Evolutionary conservation across 2,113 vertebrate genomes (phyloP).

Genomic region (Puffinus mauretanicus): DNA sequence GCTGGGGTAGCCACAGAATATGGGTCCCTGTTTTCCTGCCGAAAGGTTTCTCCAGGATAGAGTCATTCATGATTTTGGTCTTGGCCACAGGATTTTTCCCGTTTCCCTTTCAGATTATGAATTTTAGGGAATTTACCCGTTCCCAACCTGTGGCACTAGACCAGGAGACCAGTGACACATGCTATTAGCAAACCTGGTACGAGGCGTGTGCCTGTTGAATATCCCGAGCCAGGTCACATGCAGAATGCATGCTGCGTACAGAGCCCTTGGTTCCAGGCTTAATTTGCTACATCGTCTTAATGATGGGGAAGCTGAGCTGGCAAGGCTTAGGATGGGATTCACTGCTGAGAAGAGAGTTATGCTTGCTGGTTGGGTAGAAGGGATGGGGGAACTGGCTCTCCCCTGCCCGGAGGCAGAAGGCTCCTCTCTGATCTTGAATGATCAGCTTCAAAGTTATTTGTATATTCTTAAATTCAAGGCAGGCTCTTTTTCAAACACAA

Average conservation of each 20-base stretch:
- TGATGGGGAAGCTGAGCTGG: not conserved
- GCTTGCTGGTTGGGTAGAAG: not conserved
- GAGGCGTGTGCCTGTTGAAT: not conserved
- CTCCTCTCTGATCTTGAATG: not conserved
- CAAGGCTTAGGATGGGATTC: not conserved
- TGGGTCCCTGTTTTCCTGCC: not conserved
- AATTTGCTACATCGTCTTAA: not conserved
- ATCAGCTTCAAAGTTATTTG: not conserved
- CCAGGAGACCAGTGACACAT: not conserved
- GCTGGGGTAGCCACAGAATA: not conserved
- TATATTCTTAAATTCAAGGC: not conserved
- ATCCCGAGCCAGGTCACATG: accelerated
- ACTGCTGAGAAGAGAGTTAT: not conserved
- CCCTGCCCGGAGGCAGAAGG: not conserved
- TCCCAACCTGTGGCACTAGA: not conserved
- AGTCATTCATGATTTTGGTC: not conserved
- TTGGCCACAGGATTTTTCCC: not conserved
- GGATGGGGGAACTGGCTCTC: not conserved
- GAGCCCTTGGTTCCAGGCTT: not conserved
- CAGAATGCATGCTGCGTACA: not conserved
- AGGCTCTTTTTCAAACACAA: not conserved
- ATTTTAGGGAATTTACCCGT: not conserved
- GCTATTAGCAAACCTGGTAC: not conserved
- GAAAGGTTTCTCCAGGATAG: not conserved
- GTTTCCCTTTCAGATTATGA: not conserved